phyloP scores from a whole-genome alignment of 2,113 vertebrate species.

The Centropus bengalensis region DNA sequence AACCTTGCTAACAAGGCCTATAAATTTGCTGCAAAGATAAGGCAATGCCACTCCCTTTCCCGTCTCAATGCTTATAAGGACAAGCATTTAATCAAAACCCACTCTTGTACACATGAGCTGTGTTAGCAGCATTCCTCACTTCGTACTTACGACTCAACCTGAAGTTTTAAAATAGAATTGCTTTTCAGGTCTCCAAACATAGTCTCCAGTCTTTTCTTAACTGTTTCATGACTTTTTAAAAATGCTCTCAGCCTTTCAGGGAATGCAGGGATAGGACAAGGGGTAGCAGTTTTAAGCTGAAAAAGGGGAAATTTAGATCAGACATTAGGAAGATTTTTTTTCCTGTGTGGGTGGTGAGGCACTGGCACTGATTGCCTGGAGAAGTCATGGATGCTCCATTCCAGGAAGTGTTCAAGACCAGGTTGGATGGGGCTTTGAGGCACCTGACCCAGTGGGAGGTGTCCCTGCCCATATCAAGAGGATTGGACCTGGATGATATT shows the following conservation, averaged over 20 bases:
- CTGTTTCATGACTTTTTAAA: neutral
- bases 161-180: neutral
- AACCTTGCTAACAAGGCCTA: conserved; percentile 20
- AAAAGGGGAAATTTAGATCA: too few species aligned
- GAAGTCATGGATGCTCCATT: too few species aligned
- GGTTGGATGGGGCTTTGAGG: too few species aligned
- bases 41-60: conserved; percentile 24
- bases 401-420: too few species aligned
- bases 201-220: neutral
- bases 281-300: too few species aligned
- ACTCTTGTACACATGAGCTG: neutral
- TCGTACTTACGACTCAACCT: neutral
- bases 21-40: conserved; percentile 27
- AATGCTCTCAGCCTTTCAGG: neutral
- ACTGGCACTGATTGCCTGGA: too few species aligned
- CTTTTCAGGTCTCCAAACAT: neutral
- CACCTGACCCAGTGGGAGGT: too few species aligned
- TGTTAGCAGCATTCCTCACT: neutral
- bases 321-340: too few species aligned
- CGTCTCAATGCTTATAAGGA: neutral
- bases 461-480: too few species aligned
- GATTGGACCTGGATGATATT: too few species aligned
- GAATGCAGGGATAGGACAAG: too few species aligned
- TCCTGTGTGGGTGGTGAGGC: too few species aligned
- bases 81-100: conserved; percentile 21